These are phyloP conservation scores for Ptychobarbus kaznakovi DNA, from an alignment of 2,797 vertebrate genomes.

Conservation along the genomic window DNA sequence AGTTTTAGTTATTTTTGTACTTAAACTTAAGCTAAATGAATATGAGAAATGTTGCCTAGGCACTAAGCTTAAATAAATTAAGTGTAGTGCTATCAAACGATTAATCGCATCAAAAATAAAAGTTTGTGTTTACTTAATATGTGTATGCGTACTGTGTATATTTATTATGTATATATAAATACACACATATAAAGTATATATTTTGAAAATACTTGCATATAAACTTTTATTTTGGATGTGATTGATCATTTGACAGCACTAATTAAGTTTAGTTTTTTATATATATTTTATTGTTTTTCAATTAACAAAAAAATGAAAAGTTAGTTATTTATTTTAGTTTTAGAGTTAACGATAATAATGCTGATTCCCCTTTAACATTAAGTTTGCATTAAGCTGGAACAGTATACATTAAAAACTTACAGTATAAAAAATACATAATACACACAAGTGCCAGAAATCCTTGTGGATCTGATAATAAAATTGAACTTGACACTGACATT, in stretches of 20 bases:
- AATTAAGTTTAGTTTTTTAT: no score
- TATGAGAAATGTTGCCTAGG: not conserved
- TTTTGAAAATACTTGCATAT: no score
- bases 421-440: not conserved
- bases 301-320: not conserved
- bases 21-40: not conserved
- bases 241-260: no score
- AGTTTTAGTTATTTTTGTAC: no score
- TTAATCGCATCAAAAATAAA: no score
- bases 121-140: no score
- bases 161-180: no score
- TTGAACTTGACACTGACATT: not conserved
- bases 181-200: no score
- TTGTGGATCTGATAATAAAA: not conserved
- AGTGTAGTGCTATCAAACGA: no score
- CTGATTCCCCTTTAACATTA: not conserved
- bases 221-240: no score
- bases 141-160: no score
- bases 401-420: conserved; percentile 10
- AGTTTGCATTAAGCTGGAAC: not conserved
- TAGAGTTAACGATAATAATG: not conserved
- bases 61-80: no score
- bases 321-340: not conserved
- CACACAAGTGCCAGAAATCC: not conserved
- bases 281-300: not conserved